phyloP scores from a whole-genome alignment of 2,888 invertebrate species.

The Spodoptera picta region DNA sequence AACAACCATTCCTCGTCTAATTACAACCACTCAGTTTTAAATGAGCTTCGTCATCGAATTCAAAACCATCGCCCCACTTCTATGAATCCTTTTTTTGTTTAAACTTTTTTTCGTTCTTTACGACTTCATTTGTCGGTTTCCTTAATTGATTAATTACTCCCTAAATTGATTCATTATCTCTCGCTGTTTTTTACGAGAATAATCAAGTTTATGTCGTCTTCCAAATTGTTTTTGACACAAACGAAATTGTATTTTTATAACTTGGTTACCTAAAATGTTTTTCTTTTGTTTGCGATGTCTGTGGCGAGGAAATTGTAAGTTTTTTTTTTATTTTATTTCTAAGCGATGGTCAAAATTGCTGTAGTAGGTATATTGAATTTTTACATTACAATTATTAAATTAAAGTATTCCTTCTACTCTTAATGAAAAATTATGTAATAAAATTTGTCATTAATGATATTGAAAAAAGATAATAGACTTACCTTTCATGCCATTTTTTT shows the following conservation, averaged over 20 bases:
- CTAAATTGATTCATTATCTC: constrained; percentile 17
- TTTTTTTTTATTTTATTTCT: no score
- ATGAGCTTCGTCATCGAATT: constrained; percentile 21
- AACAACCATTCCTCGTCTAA: constrained; percentile 50
- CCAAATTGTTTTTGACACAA: constrained; percentile 1
- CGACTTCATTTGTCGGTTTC: constrained; percentile 7
- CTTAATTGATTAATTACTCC: constrained; percentile 29
- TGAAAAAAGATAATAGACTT: constrained; percentile 27
- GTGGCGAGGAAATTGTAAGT: no score
- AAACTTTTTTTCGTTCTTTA: constrained; percentile 9
- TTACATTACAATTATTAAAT: no score
- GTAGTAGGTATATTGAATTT: no score
- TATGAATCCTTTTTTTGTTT: background rate
- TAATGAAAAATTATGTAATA: no score
- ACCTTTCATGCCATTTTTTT: constrained; percentile 37
- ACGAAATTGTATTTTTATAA: constrained; percentile 8
- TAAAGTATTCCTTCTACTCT: no score
- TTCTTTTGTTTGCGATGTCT: no score
- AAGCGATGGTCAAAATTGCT: no score
- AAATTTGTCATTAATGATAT: no score
- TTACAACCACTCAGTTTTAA: constrained; percentile 26
- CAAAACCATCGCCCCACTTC: background rate
- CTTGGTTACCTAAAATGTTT: background rate
- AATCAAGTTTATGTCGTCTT: constrained; percentile 2
- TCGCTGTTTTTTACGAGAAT: background rate